Conservation (phyloP, 2,797 vertebrate genomes). For the Lepus townsendii region DNA sequence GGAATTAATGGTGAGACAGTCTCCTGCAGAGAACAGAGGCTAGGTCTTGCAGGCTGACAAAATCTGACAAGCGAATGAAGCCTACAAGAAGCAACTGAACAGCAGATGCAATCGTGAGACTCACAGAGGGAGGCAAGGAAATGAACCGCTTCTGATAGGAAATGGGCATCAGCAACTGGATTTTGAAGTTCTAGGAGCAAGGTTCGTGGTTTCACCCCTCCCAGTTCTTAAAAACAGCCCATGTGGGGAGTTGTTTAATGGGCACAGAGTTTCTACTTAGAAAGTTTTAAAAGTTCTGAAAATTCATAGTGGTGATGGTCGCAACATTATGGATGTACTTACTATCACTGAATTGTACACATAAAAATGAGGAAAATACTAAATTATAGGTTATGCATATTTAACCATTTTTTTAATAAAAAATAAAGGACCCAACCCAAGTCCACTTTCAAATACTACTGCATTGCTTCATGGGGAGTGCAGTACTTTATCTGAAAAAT, state of each 20-base stretch:
- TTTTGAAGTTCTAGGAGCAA: background rate
- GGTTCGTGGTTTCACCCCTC: background rate
- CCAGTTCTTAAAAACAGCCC: background rate
- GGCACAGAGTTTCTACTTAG: background rate
- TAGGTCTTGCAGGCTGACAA: background rate
- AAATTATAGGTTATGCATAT: background rate
- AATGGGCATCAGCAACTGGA: background rate
- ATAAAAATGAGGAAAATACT: background rate
- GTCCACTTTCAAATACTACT: background rate
- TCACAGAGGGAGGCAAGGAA: background rate
- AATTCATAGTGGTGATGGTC: background rate
- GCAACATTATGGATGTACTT: background rate
- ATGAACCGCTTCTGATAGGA: background rate
- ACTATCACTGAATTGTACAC: background rate
- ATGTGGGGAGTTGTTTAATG: background rate
- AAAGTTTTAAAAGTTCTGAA: background rate
- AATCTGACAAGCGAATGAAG: background rate
- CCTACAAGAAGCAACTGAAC: background rate
- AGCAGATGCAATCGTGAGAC: slow-evolving; percentile 15
- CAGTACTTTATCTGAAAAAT: background rate
- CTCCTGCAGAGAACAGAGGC: background rate
- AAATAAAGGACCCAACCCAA: background rate
- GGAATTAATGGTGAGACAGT: background rate
- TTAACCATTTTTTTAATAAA: background rate
- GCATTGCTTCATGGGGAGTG: background rate